Base-by-base conservation (phyloP, 1,140 invertebrate species). In the Triops longicaudatus region DNA sequence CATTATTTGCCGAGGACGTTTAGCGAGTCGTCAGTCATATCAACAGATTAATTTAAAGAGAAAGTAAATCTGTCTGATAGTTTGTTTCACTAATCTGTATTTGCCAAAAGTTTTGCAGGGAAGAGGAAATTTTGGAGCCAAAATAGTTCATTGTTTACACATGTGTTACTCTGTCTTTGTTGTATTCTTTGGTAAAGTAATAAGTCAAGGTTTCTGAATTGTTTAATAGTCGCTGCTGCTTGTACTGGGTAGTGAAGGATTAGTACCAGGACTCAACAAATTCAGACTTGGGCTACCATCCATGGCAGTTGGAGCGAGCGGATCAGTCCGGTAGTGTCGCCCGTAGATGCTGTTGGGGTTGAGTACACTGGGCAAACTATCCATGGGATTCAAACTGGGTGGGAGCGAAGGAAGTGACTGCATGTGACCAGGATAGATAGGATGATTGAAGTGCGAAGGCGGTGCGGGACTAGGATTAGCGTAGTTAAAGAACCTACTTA, bases 1-100 rank as follows among this genome's bases (percentile, higher is more conserved):
- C 89, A 80, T 80, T 89, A 11, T 80, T 95, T 0, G 88, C 90
- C 7, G 85, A 89, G 14, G 93, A 95, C 76, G 31, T 84, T 10
- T 81, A 79, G 41, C n/a, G 79, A 28, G 83, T 83, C 79, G 81
- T 85, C 1, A 77, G 72, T 12, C 28, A 78, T 41, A 73, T 78
- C 31, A 28, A 63, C 1, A n/a, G 10, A 10, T 14, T 63, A 12
- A 6, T 14, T 17, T 37, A 7, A 37, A 37, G 31, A 37, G 7
- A 37, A 37, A 37, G 31, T 37, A 37, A n/a, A n/a, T n/a, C n/a
- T 37, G 31, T 37, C 31, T 7, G 31, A 4, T 37, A 37, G 31
- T 37, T 37, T 37, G 2, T 37, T 37, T 37, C 2, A 37, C 31
- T 37, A 37, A 37, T 37, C 7, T 37, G 31, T 37, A 37, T 37